Conservation (phyloP, 2,888 invertebrate genomes). For the Drosophila bunnanda region DNA sequence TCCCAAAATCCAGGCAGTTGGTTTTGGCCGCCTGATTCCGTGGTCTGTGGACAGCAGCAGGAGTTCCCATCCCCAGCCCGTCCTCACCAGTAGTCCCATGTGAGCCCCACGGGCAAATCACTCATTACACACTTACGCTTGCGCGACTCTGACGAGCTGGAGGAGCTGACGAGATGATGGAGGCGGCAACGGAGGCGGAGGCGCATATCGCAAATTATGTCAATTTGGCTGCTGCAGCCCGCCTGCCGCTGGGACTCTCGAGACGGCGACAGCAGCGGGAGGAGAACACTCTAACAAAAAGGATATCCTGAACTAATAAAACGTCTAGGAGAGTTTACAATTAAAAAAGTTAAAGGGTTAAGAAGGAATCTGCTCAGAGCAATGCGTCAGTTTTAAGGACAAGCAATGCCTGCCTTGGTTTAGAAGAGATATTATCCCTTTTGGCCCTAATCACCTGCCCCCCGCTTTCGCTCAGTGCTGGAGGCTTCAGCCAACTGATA, state of each 20-base stretch:
- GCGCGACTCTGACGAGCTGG: conserved; percentile 44
- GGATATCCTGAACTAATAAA: not conserved
- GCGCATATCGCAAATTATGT: conserved; percentile 75
- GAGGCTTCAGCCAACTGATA: conserved; percentile 36
- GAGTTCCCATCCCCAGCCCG: not conserved
- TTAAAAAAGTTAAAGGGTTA: not conserved
- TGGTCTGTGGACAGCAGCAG: conserved; percentile 34
- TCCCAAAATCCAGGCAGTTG: conserved; percentile 70
- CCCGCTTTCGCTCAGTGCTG: conserved; percentile 12
- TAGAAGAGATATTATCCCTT: not conserved
- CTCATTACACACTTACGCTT: conserved; percentile 78
- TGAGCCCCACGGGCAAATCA: conserved; percentile 74
- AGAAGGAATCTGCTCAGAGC: not conserved
- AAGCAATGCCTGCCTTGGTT: no score
- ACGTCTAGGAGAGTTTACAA: no score
- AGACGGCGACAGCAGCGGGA: conserved; percentile 24
- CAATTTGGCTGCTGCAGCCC: conserved; percentile 69
- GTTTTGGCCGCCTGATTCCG: conserved; percentile 59
- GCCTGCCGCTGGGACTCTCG: conserved; percentile 42
- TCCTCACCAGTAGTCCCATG: conserved; percentile 46
- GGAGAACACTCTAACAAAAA: conserved; percentile 1
- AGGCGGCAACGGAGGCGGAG: conserved; percentile 30
- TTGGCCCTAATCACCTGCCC: not conserved
- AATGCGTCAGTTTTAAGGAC: not conserved
- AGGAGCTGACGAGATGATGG: conserved; percentile 23